Evolutionary conservation across 2,888 invertebrate species (phyloP).

Genomic region (Cyaniris semiargus): DNA sequence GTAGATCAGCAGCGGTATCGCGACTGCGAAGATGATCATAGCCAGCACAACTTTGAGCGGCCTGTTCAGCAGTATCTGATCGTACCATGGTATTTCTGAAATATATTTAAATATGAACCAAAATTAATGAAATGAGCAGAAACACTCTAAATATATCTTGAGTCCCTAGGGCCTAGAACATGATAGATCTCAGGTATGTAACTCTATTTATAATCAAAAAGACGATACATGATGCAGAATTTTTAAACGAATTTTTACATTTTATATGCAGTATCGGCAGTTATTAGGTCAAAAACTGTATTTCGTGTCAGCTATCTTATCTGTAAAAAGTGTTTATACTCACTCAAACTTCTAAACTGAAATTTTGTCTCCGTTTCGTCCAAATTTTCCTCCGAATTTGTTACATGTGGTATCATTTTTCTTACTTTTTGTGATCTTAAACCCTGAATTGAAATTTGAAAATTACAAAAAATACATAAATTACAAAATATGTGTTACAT

Average conservation of each 20-base stretch:
- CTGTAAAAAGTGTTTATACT: background rate
- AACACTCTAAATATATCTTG: too few species aligned
- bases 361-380: background rate
- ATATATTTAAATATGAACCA: slow-evolving; percentile 37
- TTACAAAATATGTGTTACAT: background rate
- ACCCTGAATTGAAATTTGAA: background rate
- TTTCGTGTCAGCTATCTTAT: background rate
- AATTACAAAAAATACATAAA: too few species aligned
- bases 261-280: too few species aligned
- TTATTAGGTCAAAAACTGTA: background rate
- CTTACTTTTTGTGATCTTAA: background rate
- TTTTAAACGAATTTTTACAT: too few species aligned
- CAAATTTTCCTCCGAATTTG: background rate
- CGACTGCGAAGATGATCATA: slow-evolving; percentile 51
- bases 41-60: slow-evolving; percentile 55
- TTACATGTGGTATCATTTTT: background rate
- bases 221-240: too few species aligned
- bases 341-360: background rate
- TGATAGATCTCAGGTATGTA: too few species aligned
- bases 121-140: background rate
- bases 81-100: slow-evolving; percentile 68
- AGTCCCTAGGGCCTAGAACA: too few species aligned
- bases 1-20: slow-evolving; percentile 61
- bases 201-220: too few species aligned
- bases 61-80: slow-evolving; percentile 62